phyloP scores from a whole-genome alignment of 1,140 invertebrate genomes.

The Diorhabda elongata region DNA sequence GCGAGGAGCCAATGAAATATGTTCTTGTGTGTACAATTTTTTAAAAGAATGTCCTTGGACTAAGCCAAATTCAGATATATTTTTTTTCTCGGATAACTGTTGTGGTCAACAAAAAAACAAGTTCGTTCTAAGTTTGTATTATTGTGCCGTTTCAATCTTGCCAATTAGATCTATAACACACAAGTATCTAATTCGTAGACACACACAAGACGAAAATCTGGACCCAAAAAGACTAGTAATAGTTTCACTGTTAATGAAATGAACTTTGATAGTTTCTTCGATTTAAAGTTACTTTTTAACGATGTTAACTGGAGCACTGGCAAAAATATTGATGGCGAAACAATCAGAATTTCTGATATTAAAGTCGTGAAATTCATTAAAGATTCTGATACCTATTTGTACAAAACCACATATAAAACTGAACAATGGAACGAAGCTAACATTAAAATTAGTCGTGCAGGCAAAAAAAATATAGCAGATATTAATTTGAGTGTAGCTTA shows the following conservation, averaged over 20 bases:
- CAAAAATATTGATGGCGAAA: constrained; percentile 7
- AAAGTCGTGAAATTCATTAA: constrained; percentile 12
- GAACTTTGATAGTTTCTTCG: constrained; percentile 20
- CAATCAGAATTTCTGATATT: constrained; percentile 16
- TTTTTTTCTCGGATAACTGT: too few species aligned
- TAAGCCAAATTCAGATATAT: too few species aligned
- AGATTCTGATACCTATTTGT: too few species aligned
- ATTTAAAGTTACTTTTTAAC: constrained; percentile 8
- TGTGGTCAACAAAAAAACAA: too few species aligned
- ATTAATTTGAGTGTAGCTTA: too few species aligned
- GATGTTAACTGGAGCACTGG: background rate
- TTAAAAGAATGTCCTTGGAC: too few species aligned
- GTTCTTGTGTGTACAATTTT: too few species aligned
- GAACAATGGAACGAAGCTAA: constrained; percentile 4
- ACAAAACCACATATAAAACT: background rate
- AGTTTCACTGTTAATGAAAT: constrained; percentile 17
- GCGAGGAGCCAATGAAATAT: constrained; percentile 33
- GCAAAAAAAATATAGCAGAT: background rate
- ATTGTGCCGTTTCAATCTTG: constrained; percentile 33
- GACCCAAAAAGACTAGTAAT: constrained; percentile 29
- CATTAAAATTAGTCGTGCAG: constrained; percentile 2
- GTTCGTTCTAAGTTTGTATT: too few species aligned
- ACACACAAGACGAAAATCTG: background rate
- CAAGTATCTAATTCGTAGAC: constrained; percentile 22
- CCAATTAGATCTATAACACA: constrained; percentile 42